Evolutionary conservation across 2,888 invertebrate species (phyloP), one percentile per base, ranked within the genome.

Genomic region (Dryocosmus kuriphilus): DNA sequence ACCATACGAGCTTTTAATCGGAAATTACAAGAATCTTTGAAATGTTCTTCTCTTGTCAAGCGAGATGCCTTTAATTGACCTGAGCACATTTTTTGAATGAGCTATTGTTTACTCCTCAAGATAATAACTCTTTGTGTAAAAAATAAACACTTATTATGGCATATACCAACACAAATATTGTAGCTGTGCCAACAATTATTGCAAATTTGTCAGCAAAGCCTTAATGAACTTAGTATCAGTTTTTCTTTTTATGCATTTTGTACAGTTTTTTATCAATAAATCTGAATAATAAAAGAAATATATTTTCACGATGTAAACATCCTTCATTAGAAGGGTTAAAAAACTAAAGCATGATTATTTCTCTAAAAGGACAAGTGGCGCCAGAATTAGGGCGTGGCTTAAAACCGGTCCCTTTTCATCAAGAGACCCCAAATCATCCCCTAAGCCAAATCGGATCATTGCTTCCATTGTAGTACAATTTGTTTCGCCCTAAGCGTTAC

Each of bases 351-450:
- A 16, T 41, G 41, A 16, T 41, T 41, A 14, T 5, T 3, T 14
- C 16, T 16, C 4, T 41, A 41, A 14, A 51, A 71, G n/a, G 51
- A 30, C 27, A 71, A 71, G 19, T 71, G 71, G 71, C 71, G 51
- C 51, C 51, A 51, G 30, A 71, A 71, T 71, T 51, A 71, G 71
- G 71, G 71, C 30, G 71, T 71, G 71, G 71, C 51, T 11, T 71
- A 27, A 4, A 51, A 27, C 46, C n/a, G 51, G 11, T 71, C 30
- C 27, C 71, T 51, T 71, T 71, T 46, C 41, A 24, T 8, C 2
- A 51, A 27, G 9, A 67, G 22, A 19, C 16, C 24, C 16, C 46
- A 27, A 27, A 51, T 46, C 57, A 67, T 67, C 67, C 67, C 24
- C 38, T 32, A n/a, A 32, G n/a, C 32, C 2, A 62, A 35, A 62